These are phyloP conservation scores for Watsonalla binaria DNA, from an alignment of 2,888 invertebrate genomes.

Conservation along the genomic window DNA sequence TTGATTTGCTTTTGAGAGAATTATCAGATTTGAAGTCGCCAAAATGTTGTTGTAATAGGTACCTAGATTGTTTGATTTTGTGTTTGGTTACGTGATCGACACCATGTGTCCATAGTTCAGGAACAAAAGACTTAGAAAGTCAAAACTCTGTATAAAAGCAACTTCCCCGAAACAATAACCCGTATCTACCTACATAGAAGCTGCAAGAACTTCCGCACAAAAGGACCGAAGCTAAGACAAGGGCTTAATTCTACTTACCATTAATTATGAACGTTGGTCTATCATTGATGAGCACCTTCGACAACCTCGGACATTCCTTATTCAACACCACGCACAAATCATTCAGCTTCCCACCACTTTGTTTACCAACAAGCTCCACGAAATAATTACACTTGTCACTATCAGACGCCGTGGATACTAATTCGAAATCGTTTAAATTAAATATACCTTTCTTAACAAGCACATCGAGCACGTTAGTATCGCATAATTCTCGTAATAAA, in stretches of 20 bases:
- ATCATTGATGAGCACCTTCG: conserved; percentile 80
- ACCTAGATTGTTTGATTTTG: too few species aligned
- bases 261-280: conserved; percentile 72
- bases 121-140: neutral
- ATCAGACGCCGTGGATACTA: conserved; percentile 63
- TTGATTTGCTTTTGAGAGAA: too few species aligned
- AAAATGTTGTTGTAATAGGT: too few species aligned
- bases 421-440: conserved; percentile 80
- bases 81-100: too few species aligned
- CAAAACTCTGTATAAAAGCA: neutral
- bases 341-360: conserved; percentile 78
- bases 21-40: too few species aligned
- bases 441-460: conserved; percentile 82
- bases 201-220: neutral
- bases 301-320: conserved; percentile 81
- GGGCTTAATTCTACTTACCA: conserved; percentile 45
- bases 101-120: neutral
- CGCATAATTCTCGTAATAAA: conserved; percentile 80
- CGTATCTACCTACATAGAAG: neutral
- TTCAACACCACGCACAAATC: conserved; percentile 80
- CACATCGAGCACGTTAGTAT: conserved; percentile 80
- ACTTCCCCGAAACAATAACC: neutral
- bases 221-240: too few species aligned
- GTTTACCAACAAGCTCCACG: conserved; percentile 81
- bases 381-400: conserved; percentile 79